Evolutionary conservation across 2,113 vertebrate genomes (phyloP).

Genomic region (Mesocricetus auratus): DNA sequence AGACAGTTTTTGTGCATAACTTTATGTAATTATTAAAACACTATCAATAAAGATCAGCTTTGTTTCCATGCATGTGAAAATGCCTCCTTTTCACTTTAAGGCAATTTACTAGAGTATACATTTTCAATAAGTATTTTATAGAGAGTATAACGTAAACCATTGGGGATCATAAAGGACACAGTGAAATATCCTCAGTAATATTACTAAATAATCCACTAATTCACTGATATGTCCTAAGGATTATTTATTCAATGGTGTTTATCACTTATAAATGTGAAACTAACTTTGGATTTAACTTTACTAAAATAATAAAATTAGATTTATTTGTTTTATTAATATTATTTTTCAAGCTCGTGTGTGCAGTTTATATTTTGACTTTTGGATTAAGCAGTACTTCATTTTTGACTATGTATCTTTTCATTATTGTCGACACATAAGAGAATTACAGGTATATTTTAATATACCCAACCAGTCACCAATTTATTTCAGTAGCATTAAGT

Average conservation of each 20-base stretch:
- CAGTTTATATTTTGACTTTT: not conserved
- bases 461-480: not conserved
- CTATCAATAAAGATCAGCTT: not conserved
- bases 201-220: conserved; percentile 30
- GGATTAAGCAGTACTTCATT: not conserved
- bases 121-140: conserved; percentile 33
- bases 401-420: not conserved
- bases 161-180: not conserved
- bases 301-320: not conserved
- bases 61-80: not conserved
- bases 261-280: not conserved
- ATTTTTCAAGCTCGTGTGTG: not conserved
- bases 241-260: conserved; percentile 32
- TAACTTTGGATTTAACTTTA: not conserved
- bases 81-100: not conserved
- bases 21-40: not conserved
- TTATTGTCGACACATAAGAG: not conserved
- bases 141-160: not conserved
- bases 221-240: not conserved
- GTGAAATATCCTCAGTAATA: not conserved
- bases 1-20: not conserved
- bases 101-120: not conserved
- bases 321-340: conserved; percentile 1
- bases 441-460: not conserved
- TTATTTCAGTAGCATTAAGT: not conserved